phyloP scores from a whole-genome alignment of 2,113 vertebrate species.

The Perca schrenkii region DNA sequence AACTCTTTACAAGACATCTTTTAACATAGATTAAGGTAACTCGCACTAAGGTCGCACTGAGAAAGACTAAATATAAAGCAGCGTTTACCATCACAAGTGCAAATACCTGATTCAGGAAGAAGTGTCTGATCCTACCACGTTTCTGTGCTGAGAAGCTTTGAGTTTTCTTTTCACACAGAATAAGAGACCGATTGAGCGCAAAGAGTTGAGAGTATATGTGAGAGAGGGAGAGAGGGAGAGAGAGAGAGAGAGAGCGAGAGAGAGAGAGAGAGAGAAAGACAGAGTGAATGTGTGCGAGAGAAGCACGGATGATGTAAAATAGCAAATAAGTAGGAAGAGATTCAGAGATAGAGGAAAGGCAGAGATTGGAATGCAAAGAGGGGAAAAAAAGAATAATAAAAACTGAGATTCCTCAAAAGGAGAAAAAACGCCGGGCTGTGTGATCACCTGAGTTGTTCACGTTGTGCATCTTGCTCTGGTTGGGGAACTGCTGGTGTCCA shows the following conservation, averaged over 20 bases:
- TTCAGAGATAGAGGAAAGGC: constrained; percentile 37
- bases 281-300: constrained; percentile 47
- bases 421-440: constrained; percentile 39
- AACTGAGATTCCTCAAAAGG: constrained; percentile 45
- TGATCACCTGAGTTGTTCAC: constrained; percentile 97
- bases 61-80: constrained; percentile 25
- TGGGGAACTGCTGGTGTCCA: constrained; percentile 90
- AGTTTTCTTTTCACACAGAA: constrained; percentile 68
- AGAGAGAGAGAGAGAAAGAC: constrained; percentile 28
- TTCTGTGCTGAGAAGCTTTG: constrained; percentile 70
- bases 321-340: constrained; percentile 47
- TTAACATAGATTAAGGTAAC: constrained; percentile 5
- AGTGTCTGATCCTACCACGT: constrained; percentile 68
- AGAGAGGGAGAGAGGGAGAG: constrained; percentile 28
- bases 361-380: constrained; percentile 43
- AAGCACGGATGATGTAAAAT: constrained; percentile 36
- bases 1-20: not conserved
- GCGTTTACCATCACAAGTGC: constrained; percentile 19
- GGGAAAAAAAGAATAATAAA: constrained; percentile 18
- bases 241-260: constrained; percentile 36
- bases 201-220: constrained; percentile 58
- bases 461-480: constrained; percentile 94
- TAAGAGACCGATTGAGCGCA: constrained; percentile 63
- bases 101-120: constrained; percentile 77
- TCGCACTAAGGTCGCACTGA: no score